Evolutionary conservation across 2,888 invertebrate species (phyloP).

Genomic region (Boloria euphrosyne): DNA sequence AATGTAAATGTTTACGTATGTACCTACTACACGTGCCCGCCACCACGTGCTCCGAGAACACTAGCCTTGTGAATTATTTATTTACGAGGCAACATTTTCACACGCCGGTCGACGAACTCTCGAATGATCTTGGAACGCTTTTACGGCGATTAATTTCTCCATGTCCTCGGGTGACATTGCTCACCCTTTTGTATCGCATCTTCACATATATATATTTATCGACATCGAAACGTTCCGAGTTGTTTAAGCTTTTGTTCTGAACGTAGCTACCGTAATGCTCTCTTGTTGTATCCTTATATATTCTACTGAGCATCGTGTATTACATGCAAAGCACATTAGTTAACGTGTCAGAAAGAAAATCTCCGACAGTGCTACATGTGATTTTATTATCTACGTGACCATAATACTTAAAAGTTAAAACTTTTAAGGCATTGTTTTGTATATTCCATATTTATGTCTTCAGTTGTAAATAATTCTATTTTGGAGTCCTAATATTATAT

Average conservation of each 20-base stretch:
- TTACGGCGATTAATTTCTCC: slow-evolving; percentile 74
- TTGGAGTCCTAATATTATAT: too few relatives aligned
- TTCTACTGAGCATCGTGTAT: slow-evolving; percentile 5
- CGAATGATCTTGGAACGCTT: slow-evolving; percentile 78
- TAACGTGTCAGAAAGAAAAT: background rate
- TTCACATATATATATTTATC: slow-evolving; percentile 14
- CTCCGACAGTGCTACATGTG: background rate
- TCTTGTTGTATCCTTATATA: slow-evolving; percentile 12
- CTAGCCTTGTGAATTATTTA: slow-evolving; percentile 83
- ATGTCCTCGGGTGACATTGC: slow-evolving; percentile 56
- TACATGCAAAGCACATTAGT: slow-evolving; percentile 19
- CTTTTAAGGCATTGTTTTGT: too few relatives aligned
- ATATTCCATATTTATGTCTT: too few relatives aligned
- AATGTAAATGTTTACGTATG: slow-evolving; percentile 82
- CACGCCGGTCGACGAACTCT: slow-evolving; percentile 80
- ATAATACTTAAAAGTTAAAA: background rate
- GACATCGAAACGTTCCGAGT: slow-evolving; percentile 12
- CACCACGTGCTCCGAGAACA: slow-evolving; percentile 79
- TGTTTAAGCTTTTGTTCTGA: background rate
- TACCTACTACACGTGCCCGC: slow-evolving; percentile 74
- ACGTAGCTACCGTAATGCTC: slow-evolving; percentile 6
- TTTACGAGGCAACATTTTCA: slow-evolving; percentile 82
- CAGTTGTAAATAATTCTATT: too few relatives aligned
- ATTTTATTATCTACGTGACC: background rate
- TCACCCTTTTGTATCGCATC: slow-evolving; percentile 45